These are phyloP conservation scores for Parazoanthus swiftii DNA, from an alignment of 92 coral and sea anemone genomes.

Conservation along the genomic window DNA sequence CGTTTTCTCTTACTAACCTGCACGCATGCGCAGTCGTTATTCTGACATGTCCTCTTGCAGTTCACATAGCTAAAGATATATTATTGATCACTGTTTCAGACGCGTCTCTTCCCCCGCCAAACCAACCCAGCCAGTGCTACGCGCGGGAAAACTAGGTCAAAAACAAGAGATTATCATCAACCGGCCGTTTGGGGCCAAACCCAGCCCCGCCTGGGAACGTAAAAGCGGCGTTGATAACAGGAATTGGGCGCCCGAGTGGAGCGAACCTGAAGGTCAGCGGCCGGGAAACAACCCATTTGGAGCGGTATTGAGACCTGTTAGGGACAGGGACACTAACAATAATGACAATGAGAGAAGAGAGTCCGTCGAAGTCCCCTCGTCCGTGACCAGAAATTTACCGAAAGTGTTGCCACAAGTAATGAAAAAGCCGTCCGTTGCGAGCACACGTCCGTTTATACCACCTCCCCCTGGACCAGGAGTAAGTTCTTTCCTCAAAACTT, in stretches of 20 bases:
- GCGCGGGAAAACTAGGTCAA: neutral
- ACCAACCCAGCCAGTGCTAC: neutral
- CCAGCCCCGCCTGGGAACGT: slow-evolving; percentile 1
- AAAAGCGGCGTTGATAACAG: neutral
- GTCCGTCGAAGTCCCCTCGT: neutral
- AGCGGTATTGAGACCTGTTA: slow-evolving; percentile 25
- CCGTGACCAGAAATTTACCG: neutral
- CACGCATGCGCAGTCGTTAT: no score
- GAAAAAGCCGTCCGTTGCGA: slow-evolving; percentile 6
- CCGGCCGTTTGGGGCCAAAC: slow-evolving; percentile 4
- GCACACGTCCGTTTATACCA: slow-evolving; percentile 5
- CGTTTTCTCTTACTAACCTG: no score
- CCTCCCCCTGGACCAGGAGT: slow-evolving; percentile 19
- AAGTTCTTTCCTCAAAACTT: neutral
- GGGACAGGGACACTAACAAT: neutral
- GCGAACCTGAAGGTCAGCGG: neutral
- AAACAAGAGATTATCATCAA: neutral
- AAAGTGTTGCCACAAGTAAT: neutral
- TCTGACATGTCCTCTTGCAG: neutral
- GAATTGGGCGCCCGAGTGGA: neutral
- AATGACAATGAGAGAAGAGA: neutral
- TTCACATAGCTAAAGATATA: neutral
- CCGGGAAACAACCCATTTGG: slow-evolving; percentile 7
- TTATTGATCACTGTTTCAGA: neutral
- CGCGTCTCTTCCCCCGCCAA: neutral